phyloP scores from a whole-genome alignment of 2,113 vertebrate species.

The Psephotus haematonotus region DNA sequence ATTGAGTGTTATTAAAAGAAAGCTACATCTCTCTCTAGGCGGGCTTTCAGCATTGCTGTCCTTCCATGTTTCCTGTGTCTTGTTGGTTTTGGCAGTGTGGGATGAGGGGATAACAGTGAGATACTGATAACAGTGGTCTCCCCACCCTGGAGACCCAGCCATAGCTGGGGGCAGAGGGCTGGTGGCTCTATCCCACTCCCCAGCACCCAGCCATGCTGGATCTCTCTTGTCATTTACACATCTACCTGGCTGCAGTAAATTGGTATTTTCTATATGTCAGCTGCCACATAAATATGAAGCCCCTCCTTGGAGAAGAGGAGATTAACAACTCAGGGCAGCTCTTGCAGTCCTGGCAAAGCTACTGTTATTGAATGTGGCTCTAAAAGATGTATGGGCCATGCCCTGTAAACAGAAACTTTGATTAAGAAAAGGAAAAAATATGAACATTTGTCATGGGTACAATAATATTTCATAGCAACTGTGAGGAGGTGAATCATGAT shows the following conservation, averaged over 20 bases:
- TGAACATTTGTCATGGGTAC: neutral
- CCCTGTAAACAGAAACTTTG: neutral
- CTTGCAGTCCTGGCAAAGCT: neutral
- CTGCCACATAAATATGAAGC: neutral
- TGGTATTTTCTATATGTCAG: neutral
- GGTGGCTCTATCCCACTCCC: neutral
- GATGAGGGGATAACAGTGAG: neutral
- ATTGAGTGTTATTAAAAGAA: rapidly evolving
- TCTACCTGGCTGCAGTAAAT: neutral
- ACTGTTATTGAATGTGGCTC: neutral
- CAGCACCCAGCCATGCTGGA: rapidly evolving
- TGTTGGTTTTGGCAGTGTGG: rapidly evolving
- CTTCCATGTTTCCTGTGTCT: rapidly evolving
- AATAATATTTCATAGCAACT: neutral
- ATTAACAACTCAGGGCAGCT: neutral
- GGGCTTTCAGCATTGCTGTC: neutral
- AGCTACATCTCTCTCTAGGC: rapidly evolving
- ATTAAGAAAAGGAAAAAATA: neutral
- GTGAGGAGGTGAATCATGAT: neutral
- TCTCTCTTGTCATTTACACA: neutral
- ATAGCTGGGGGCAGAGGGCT: neutral
- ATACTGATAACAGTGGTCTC: neutral
- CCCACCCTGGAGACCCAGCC: too few species aligned
- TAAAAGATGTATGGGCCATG: neutral
- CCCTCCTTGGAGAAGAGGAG: neutral